These are phyloP conservation scores for Aporophyla nigra DNA, from an alignment of 2,888 invertebrate species.

Conservation along the genomic window DNA sequence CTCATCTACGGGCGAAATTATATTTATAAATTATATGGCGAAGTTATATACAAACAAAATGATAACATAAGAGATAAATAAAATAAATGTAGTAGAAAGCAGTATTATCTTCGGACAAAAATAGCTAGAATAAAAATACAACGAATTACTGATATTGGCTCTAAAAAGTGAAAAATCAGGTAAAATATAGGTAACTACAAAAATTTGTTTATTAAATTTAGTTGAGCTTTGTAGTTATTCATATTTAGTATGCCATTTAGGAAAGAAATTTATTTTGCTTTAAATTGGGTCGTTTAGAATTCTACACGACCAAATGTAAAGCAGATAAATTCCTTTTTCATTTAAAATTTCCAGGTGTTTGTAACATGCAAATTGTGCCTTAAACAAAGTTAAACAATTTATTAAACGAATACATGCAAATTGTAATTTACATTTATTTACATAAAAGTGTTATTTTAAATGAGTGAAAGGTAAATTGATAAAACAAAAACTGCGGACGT, in stretches of 20 bases:
- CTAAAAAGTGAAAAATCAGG: background rate
- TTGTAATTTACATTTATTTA: slow-evolving; percentile 6
- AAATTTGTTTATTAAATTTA: background rate
- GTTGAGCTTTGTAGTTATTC: too few species aligned
- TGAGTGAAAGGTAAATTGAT: background rate
- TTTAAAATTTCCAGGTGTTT: slow-evolving; percentile 21
- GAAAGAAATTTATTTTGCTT: too few species aligned
- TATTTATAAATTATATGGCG: too few species aligned
- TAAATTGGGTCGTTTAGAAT: background rate
- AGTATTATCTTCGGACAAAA: background rate
- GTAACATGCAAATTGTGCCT: slow-evolving; percentile 1
- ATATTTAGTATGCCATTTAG: too few species aligned
- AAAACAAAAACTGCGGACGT: background rate
- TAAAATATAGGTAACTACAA: background rate
- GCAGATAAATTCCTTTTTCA: background rate
- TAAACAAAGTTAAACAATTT: background rate
- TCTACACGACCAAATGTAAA: slow-evolving; percentile 4
- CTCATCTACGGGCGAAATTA: background rate
- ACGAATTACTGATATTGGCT: background rate
- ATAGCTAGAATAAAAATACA: background rate
- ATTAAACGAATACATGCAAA: background rate
- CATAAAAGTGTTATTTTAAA: slow-evolving; percentile 3
- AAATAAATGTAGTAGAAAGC: background rate
- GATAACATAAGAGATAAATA: background rate
- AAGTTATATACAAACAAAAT: background rate